Evolutionary conservation across 2,797 vertebrate species (phyloP).

Genomic region (Gymnoscopelus microlampas): DNA sequence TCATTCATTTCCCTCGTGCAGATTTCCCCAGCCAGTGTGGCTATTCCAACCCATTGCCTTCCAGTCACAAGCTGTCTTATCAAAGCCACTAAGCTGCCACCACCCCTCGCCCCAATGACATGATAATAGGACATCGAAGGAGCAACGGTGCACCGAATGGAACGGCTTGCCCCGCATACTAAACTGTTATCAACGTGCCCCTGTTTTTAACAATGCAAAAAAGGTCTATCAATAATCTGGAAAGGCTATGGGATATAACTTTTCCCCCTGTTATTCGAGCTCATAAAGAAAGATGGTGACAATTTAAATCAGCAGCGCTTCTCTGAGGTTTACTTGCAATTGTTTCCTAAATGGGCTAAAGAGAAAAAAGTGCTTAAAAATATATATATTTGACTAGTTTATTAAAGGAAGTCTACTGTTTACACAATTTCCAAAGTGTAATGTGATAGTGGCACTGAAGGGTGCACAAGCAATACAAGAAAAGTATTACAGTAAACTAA

Average conservation of each 20-base stretch:
- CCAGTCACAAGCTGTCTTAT: slow-evolving; percentile 42
- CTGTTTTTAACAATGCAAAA: slow-evolving; percentile 34
- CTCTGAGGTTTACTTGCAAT: no score
- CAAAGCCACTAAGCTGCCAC: background rate
- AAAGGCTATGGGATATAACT: slow-evolving; percentile 15
- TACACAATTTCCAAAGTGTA: no score
- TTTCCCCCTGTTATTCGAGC: slow-evolving; percentile 40
- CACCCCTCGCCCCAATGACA: no score
- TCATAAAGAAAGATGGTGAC: slow-evolving; percentile 21
- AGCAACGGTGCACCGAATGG: slow-evolving; percentile 20
- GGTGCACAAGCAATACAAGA: no score
- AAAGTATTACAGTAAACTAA: no score
- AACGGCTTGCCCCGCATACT: slow-evolving; percentile 39
- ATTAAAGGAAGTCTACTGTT: no score
- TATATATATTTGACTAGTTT: no score
- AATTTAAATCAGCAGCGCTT: slow-evolving; percentile 5
- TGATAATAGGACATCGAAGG: no score
- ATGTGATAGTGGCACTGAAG: no score
- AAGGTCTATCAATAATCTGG: slow-evolving; percentile 29
- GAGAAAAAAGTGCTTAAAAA: no score
- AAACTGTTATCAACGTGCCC: slow-evolving; percentile 37
- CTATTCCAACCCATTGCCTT: slow-evolving; percentile 40
- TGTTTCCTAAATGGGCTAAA: no score
- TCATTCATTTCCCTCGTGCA: slow-evolving; percentile 11
- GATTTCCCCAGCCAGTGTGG: slow-evolving; percentile 17